phyloP scores from a whole-genome alignment of 2,888 invertebrate species.

The Phortica magna region DNA sequence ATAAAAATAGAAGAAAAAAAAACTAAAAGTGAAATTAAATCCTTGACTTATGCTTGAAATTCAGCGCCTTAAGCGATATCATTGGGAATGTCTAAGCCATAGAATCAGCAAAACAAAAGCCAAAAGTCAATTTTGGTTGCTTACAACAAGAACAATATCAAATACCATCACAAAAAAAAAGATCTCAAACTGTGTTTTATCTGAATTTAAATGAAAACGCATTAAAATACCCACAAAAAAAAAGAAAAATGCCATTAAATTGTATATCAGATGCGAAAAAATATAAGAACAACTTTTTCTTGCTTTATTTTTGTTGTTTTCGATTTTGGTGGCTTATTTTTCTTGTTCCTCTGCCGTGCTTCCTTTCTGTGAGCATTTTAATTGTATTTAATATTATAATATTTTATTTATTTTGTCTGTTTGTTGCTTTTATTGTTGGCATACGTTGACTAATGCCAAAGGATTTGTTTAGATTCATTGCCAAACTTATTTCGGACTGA shows the following conservation, averaged over 20 bases:
- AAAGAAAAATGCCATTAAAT: not conserved
- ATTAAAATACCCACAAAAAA: not conserved
- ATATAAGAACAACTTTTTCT: not conserved
- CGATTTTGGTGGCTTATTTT: not conserved
- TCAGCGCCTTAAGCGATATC: conserved; percentile 8
- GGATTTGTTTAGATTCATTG: not conserved
- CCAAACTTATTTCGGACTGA: not conserved
- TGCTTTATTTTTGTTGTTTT: too few relatives aligned
- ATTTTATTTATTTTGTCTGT: not conserved
- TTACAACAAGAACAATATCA: not conserved
- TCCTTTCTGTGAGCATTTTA: not conserved
- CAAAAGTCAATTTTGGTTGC: not conserved
- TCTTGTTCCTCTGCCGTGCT: not conserved
- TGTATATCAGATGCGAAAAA: not conserved
- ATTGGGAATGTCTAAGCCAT: conserved; percentile 4
- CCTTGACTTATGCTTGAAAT: conserved; percentile 20
- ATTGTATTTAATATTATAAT: not conserved
- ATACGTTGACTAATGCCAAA: not conserved
- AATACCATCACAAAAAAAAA: not conserved
- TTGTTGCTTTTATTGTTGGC: not conserved
- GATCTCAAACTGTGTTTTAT: not conserved
- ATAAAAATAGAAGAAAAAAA: not conserved
- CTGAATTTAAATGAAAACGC: conserved; percentile 7
- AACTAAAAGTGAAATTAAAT: conserved; percentile 9
- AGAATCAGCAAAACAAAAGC: not conserved